Base-by-base conservation (phyloP, 2,797 vertebrate species). In the Chiroxiphia lanceolata region DNA sequence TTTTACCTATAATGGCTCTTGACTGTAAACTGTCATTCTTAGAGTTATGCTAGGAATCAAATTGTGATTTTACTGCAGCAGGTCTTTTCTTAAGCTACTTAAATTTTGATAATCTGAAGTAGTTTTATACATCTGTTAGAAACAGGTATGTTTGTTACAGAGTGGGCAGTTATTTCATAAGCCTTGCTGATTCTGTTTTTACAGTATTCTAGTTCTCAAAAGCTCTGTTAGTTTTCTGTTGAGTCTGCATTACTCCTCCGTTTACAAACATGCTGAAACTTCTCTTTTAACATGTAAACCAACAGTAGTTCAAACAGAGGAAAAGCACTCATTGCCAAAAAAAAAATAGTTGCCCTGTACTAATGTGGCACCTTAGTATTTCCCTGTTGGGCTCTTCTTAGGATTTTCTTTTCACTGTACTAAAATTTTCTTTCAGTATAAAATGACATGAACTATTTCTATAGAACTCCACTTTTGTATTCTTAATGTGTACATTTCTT, bases 21-120 rank as follows among this genome's bases (percentile, higher is more conserved):
- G 87, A 50, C 79, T 95, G 53, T 95, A 95, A 97, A 89, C 92
- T 94, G 29, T 77, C 53, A 34, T 95, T 96, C 75, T 88, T 94
- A 34, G 21, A 38, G 56, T 90, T 96, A 81, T 63, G 74, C 84
- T 90, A 78, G 61, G 92, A 97, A 95, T 86, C 36, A 83, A 86
- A 86, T 93, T 78, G 68, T 94, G 69, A 81, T 93, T 97, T 89
- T 95, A 80, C 56, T 79, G 59, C 15, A 50, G 81, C 68, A 78
- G 4, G 12, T 77, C 78, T 87, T 54, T 92, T 88, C 61, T 91
- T 95, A 94, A 92, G 42, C 40, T 74, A 29, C 54, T 94, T 90
- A 61, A 81, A 78, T 95, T 81, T 59, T 69, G 59, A 27, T 95
- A 94, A 95, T 97, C 68, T 50, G 29, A 47, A 63, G 78, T 90